Conservation (phyloP, 2,113 vertebrate genomes). For the Guaruba guarouba region DNA sequence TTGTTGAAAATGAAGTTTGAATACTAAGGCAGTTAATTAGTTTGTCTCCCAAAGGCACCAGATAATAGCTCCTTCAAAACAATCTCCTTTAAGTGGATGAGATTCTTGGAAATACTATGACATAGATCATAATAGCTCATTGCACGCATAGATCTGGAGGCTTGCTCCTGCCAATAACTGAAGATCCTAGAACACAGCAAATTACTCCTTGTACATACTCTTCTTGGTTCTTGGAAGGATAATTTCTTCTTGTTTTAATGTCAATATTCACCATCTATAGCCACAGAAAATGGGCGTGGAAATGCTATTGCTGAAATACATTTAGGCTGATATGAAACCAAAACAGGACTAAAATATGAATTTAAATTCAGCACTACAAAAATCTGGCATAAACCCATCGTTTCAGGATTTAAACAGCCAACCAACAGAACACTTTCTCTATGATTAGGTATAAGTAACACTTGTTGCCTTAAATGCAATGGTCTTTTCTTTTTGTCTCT, state of each 20-base stretch:
- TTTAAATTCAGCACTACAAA: background rate
- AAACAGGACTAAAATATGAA: background rate
- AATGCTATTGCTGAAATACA: background rate
- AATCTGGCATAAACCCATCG: background rate
- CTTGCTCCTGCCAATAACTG: background rate
- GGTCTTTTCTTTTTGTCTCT: background rate
- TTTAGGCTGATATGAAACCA: background rate
- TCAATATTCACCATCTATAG: background rate
- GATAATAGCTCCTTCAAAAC: conserved; percentile 51
- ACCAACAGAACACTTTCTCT: background rate
- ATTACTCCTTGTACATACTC: background rate
- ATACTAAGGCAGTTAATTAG: conserved; percentile 33
- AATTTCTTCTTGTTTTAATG: background rate
- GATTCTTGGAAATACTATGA: conserved; percentile 56
- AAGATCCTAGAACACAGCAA: conserved; percentile 11
- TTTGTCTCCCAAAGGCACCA: conserved; percentile 42
- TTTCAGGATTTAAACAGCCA: background rate
- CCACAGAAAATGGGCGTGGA: background rate
- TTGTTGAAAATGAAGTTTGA: conserved; percentile 43
- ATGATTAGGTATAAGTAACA: background rate
- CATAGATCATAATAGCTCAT: background rate
- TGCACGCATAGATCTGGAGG: conserved; percentile 10
- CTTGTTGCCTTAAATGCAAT: background rate
- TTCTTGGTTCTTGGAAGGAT: background rate
- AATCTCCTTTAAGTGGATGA: conserved; percentile 15